A percentile compares a stretch with the other conserved stretches of the same genome.
These are phyloP conservation scores for Ctenomys sociabilis DNA, from an alignment of 2,113 vertebrate species.

Conservation along the genomic window DNA sequence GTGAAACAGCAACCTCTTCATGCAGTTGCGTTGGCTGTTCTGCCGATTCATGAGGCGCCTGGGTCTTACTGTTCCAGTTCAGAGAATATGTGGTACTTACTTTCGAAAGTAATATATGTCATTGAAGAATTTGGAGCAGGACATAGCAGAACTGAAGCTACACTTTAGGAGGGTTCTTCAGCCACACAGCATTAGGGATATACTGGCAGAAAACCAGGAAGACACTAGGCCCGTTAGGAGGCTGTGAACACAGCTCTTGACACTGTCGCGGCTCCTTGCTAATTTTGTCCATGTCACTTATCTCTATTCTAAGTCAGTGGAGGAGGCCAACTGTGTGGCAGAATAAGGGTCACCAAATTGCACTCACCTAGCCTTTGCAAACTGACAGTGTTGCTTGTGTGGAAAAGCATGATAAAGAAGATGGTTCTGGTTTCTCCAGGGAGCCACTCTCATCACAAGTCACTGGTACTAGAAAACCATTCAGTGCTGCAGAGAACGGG, in stretches of 20 bases:
- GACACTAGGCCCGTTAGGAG: neutral
- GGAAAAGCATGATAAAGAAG: neutral
- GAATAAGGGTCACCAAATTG: neutral
- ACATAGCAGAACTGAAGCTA: neutral
- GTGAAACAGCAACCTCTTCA: neutral
- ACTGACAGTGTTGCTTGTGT: neutral
- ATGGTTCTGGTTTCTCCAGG: neutral
- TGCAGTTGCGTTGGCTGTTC: neutral
- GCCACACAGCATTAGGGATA: neutral
- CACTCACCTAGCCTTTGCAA: neutral
- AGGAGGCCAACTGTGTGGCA: neutral
- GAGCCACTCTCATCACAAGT: neutral
- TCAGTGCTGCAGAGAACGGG: neutral
- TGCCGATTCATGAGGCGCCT: neutral
- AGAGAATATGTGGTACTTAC: conserved; percentile 37
- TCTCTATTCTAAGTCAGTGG: neutral
- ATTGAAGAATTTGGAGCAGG: neutral
- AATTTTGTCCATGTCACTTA: neutral
- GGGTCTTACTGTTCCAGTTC: conserved; percentile 18
- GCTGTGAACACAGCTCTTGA: neutral
- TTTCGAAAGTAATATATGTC: neutral
- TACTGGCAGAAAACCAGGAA: neutral
- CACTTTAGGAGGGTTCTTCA: neutral
- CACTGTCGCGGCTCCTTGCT: neutral
- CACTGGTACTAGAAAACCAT: neutral